phyloP scores from a whole-genome alignment of 2,888 invertebrate genomes.

The Polyploca ridens region DNA sequence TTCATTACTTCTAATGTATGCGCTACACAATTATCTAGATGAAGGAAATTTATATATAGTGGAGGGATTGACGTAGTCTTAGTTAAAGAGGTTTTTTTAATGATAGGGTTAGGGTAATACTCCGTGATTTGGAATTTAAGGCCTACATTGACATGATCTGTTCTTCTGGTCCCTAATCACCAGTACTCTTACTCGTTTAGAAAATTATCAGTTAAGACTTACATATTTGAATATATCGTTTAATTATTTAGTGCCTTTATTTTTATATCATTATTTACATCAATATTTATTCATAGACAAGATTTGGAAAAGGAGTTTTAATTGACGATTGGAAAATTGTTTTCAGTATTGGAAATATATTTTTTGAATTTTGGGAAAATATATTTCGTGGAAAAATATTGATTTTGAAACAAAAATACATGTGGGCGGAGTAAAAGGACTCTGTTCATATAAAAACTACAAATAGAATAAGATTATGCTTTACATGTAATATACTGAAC shows the following conservation, averaged over 20 bases:
- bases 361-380: background rate
- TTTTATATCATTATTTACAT: slow-evolving; percentile 8
- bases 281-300: background rate
- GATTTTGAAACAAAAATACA: background rate
- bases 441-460: slow-evolving; percentile 6
- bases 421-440: slow-evolving; percentile 8
- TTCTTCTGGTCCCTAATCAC: slow-evolving; percentile 73
- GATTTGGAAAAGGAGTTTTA: slow-evolving; percentile 15
- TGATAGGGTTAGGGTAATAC: slow-evolving; percentile 37
- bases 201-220: background rate
- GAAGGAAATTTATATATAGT: slow-evolving; percentile 66
- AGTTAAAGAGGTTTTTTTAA: slow-evolving; percentile 49
- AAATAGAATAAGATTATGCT: background rate
- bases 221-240: background rate
- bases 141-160: slow-evolving; percentile 57
- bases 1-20: background rate
- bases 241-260: slow-evolving; percentile 13
- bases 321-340: slow-evolving; percentile 22
- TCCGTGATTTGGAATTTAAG: slow-evolving; percentile 52
- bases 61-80: slow-evolving; percentile 79
- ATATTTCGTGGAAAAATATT: background rate
- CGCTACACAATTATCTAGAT: slow-evolving; percentile 24
- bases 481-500: slow-evolving; percentile 10
- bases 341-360: background rate
- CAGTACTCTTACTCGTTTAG: slow-evolving; percentile 49